Conservation (phyloP, 2,113 vertebrate genomes). For the Ariopsis seemanni region DNA sequence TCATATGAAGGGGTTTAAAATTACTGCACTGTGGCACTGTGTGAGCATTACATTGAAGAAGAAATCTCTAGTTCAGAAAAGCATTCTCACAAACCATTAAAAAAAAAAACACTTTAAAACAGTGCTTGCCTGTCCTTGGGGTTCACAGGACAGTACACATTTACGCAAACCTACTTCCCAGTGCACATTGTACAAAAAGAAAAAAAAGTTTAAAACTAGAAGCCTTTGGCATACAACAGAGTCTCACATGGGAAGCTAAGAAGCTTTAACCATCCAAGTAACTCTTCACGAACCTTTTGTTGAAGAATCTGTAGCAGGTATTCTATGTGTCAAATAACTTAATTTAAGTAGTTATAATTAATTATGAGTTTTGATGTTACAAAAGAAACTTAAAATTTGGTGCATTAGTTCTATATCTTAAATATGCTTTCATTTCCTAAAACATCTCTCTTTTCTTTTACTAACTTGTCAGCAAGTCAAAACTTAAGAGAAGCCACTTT, state of each 20-base stretch:
- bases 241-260: not conserved
- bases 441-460: not conserved
- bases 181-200: not conserved
- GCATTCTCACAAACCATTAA: not conserved
- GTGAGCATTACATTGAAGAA: conserved; percentile 12
- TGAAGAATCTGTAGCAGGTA: not conserved
- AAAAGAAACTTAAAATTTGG: not conserved
- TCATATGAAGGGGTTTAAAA: conserved; percentile 39
- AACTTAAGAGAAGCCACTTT: conserved; percentile 24
- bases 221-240: not conserved
- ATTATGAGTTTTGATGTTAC: not conserved
- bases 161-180: not conserved
- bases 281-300: not conserved
- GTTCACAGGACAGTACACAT: not conserved
- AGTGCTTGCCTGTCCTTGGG: not conserved
- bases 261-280: not conserved
- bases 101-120: not conserved
- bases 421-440: not conserved
- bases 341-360: not conserved
- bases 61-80: conserved; percentile 25
- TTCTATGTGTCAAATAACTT: not conserved
- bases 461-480: conserved; percentile 18
- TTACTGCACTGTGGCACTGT: conserved; percentile 40
- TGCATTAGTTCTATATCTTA: not conserved
- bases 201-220: not conserved